Percentiles rank a stretch among this genome's conserved stretches.
phyloP scores from a whole-genome alignment of 2,113 vertebrate species.

The Phalacrocorax brasilianus region DNA sequence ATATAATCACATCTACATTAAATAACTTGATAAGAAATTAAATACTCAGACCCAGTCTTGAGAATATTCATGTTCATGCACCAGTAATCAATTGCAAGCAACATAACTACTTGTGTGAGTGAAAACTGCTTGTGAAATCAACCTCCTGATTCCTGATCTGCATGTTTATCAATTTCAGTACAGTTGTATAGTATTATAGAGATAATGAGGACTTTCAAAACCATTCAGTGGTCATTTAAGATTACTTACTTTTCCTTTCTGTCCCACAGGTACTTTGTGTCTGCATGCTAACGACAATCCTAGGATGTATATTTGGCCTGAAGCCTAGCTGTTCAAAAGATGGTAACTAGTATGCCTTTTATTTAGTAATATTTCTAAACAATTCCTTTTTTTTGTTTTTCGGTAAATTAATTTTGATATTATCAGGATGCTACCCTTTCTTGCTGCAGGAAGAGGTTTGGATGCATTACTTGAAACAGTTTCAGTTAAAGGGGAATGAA shows the following conservation, averaged over 20 bases:
- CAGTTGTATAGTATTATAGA: background rate
- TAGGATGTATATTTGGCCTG: constrained; percentile 83
- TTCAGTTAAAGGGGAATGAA: background rate
- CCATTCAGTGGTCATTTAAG: background rate
- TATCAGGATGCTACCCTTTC: background rate
- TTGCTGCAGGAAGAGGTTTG: background rate
- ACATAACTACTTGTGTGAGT: background rate
- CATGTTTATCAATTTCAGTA: background rate
- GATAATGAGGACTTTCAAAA: background rate
- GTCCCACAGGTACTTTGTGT: constrained; percentile 76
- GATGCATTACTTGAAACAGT: background rate
- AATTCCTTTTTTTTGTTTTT: background rate
- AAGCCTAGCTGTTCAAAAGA: constrained; percentile 84
- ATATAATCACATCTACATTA: background rate
- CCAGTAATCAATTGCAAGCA: background rate
- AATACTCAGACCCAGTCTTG: background rate
- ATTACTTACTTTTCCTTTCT: background rate
- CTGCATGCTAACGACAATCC: constrained; percentile 77
- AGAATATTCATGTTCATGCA: background rate
- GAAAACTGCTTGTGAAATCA: background rate
- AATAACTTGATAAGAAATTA: background rate
- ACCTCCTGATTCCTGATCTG: background rate
- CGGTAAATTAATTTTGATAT: background rate
- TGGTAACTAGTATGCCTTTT: constrained; percentile 64
- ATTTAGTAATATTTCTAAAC: background rate